A percentile compares a stretch with the other conserved stretches of the same genome.
Evolutionary conservation across 2,113 vertebrate genomes (phyloP).

Genomic region (Sturnira hondurensis): DNA sequence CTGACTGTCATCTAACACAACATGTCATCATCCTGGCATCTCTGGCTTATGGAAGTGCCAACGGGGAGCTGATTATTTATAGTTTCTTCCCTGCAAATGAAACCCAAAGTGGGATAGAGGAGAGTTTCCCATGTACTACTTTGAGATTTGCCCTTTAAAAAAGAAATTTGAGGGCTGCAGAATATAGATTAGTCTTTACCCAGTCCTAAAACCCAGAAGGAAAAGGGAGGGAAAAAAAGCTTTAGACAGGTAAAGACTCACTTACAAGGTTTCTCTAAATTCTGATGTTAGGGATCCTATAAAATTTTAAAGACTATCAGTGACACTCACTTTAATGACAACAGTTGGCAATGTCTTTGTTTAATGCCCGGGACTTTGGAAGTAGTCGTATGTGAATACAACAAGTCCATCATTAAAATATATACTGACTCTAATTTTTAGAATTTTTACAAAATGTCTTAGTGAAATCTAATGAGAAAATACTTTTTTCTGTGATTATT

Average conservation of each 20-base stretch:
- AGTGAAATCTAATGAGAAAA: neutral
- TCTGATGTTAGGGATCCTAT: neutral
- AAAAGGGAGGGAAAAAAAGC: neutral
- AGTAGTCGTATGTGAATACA: neutral
- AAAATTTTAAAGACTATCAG: neutral
- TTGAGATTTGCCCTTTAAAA: neutral
- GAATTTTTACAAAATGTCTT: neutral
- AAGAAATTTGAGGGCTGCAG: neutral
- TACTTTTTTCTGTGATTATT: neutral
- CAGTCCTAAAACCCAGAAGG: neutral
- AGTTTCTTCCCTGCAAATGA: slow-evolving; percentile 29
- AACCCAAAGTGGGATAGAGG: neutral
- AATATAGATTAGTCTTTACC: neutral
- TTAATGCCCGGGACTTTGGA: neutral
- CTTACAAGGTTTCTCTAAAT: neutral
- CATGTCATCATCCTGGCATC: neutral
- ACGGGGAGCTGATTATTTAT: neutral
- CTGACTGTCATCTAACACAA: neutral
- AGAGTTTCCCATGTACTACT: neutral
- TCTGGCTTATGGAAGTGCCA: slow-evolving; percentile 18
- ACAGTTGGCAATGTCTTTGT: neutral
- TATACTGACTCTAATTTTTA: neutral
- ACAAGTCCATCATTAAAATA: neutral
- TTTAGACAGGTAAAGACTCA: neutral
- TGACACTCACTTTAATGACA: neutral